These are phyloP conservation scores for Sitophilus oryzae DNA, from an alignment of 1,140 invertebrate species.

Conservation along the genomic window DNA sequence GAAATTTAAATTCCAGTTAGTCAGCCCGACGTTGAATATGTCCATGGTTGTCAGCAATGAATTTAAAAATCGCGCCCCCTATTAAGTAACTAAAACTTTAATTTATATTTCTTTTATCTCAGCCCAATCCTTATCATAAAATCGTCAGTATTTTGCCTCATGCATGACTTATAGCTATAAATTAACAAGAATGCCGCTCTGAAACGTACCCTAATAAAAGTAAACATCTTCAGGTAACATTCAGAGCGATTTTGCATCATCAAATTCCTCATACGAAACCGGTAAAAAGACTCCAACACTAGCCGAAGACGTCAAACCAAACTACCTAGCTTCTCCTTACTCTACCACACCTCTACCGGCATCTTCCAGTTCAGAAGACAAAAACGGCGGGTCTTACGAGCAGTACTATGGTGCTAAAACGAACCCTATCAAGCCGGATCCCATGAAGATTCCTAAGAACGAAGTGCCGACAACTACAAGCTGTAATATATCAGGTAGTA, in stretches of 20 bases:
- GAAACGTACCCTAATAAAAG: too few relatives aligned
- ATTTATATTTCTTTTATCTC: too few relatives aligned
- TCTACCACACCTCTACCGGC: slow-evolving; percentile 17
- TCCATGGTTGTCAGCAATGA: too few relatives aligned
- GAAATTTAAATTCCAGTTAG: too few relatives aligned
- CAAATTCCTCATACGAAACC: slow-evolving; percentile 31
- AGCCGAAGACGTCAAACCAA: slow-evolving; percentile 40
- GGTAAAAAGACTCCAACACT: slow-evolving; percentile 29
- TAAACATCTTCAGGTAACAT: slow-evolving; percentile 28
- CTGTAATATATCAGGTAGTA: slow-evolving; percentile 45
- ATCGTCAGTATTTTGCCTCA: too few relatives aligned
- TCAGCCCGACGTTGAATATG: too few relatives aligned
- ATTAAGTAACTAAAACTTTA: too few relatives aligned
- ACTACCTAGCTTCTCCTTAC: slow-evolving; percentile 35
- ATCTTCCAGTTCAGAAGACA: slow-evolving; percentile 22
- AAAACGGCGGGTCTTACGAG: slow-evolving; percentile 39
- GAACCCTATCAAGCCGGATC: slow-evolving; percentile 54
- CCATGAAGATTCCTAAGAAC: slow-evolving; percentile 49
- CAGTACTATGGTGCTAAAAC: slow-evolving; percentile 44
- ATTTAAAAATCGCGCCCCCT: too few relatives aligned
- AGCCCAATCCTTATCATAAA: too few relatives aligned
- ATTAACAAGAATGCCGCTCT: too few relatives aligned
- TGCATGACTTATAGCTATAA: too few relatives aligned
- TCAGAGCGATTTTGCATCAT: slow-evolving; percentile 35
- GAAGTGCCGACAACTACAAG: slow-evolving; percentile 49